phyloP scores from a whole-genome alignment of 2,888 invertebrate genomes.

The Allacma fusca region DNA sequence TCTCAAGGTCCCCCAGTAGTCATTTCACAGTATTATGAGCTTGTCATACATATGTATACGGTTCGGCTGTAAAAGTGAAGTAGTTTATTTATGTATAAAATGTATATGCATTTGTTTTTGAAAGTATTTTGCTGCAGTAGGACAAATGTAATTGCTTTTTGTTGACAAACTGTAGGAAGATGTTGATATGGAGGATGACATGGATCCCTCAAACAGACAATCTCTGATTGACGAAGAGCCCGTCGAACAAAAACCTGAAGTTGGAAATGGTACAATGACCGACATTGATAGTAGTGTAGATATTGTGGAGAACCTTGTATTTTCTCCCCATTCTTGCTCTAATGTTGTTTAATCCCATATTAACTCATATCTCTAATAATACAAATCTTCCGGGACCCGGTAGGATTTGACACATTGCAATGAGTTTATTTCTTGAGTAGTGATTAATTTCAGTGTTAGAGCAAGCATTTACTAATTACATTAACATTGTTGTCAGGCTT shows the following conservation, averaged over 20 bases:
- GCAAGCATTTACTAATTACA: neutral
- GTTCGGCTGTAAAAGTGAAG: too few species aligned
- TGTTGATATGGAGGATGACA: conserved; percentile 7
- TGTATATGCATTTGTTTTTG: neutral
- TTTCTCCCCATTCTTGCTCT: too few species aligned
- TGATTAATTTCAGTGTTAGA: neutral
- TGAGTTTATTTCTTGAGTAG: too few species aligned
- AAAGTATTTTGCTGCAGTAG: neutral
- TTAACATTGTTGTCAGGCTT: neutral
- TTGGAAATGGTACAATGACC: conserved; percentile 25
- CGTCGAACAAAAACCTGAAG: neutral
- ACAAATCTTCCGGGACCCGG: too few species aligned
- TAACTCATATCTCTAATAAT: too few species aligned
- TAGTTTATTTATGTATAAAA: too few species aligned
- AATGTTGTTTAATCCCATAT: too few species aligned
- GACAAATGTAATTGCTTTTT: neutral
- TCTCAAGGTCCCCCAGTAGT: too few species aligned
- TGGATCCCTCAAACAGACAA: neutral
- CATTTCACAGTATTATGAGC: too few species aligned
- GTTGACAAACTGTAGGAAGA: conserved; percentile 27
- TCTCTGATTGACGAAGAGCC: conserved; percentile 1
- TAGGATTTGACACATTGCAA: too few species aligned
- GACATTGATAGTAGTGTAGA: neutral
- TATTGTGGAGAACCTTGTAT: too few species aligned
- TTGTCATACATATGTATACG: too few species aligned